Evolutionary conservation across 2,888 invertebrate species (phyloP).

Genomic region (Protodeltote pygarga): DNA sequence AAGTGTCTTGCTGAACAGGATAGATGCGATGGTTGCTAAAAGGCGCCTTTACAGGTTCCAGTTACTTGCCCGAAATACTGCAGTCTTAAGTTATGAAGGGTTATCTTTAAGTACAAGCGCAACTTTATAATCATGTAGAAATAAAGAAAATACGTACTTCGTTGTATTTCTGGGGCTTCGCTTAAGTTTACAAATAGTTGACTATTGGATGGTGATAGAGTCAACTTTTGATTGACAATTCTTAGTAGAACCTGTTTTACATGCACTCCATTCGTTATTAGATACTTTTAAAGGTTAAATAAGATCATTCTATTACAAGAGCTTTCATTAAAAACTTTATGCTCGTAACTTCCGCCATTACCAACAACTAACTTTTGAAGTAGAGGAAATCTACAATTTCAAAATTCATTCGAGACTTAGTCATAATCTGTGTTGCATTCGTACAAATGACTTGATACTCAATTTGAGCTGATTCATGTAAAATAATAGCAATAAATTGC

Average conservation of each 20-base stretch:
- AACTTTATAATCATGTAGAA: too few relatives aligned
- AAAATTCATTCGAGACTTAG: conserved; percentile 15
- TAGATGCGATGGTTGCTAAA: conserved; percentile 40
- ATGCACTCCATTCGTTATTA: too few relatives aligned
- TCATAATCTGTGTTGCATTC: conserved; percentile 33
- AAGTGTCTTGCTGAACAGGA: conserved; percentile 56
- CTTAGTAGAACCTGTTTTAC: too few relatives aligned
- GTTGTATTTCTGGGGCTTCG: too few relatives aligned
- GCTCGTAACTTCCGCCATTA: conserved; percentile 8
- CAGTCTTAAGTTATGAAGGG: conserved; percentile 6
- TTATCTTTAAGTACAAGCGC: too few relatives aligned
- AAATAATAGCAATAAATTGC: conserved; percentile 25
- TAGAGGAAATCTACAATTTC: conserved; percentile 5
- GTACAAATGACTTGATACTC: conserved; percentile 19
- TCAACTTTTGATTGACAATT: too few relatives aligned
- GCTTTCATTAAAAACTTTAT: too few relatives aligned
- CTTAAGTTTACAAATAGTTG: too few relatives aligned
- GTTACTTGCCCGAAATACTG: conserved; percentile 46
- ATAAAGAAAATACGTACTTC: too few relatives aligned
- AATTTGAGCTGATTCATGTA: conserved; percentile 33
- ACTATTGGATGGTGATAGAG: too few relatives aligned
- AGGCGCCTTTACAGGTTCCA: conserved; percentile 59
- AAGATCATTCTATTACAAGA: too few relatives aligned
- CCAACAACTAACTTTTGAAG: conserved; percentile 1
- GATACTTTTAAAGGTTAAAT: too few relatives aligned